These are phyloP conservation scores for Platorchestia sp. DNA, from an alignment of 1,140 invertebrate genomes.

Conservation along the genomic window DNA sequence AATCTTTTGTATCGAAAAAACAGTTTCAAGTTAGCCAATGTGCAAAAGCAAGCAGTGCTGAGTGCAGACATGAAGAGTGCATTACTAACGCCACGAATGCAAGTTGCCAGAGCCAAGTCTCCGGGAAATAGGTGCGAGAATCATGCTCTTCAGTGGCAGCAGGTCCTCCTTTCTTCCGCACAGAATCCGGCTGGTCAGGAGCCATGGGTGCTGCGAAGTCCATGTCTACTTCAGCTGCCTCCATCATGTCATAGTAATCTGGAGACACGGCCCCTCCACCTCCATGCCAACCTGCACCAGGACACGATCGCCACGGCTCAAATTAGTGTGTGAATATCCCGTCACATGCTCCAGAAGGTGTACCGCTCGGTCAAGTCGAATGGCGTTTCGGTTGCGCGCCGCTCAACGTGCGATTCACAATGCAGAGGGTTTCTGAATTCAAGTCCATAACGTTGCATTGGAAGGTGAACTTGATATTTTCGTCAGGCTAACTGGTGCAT, in stretches of 20 bases:
- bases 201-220: neutral
- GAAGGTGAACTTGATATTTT: neutral
- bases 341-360: neutral
- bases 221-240: neutral
- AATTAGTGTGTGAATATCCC: neutral
- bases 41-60: neutral
- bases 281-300: neutral
- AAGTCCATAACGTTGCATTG: neutral
- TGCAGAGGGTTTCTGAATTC: neutral
- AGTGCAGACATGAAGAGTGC: neutral
- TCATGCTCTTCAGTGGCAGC: neutral
- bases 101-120: conserved; percentile 33
- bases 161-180: neutral
- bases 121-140: conserved; percentile 34
- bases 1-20: neutral
- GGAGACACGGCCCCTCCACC: neutral
- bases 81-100: conserved; percentile 12
- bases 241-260: neutral
- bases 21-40: neutral
- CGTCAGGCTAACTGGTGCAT: neutral
- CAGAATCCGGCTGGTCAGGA: neutral
- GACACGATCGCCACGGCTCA: neutral
- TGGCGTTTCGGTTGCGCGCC: neutral
- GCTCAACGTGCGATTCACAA: neutral
- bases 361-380: neutral